Base-by-base conservation (phyloP, 2,888 invertebrate genomes). In the Caenorhabditis imperialis region DNA sequence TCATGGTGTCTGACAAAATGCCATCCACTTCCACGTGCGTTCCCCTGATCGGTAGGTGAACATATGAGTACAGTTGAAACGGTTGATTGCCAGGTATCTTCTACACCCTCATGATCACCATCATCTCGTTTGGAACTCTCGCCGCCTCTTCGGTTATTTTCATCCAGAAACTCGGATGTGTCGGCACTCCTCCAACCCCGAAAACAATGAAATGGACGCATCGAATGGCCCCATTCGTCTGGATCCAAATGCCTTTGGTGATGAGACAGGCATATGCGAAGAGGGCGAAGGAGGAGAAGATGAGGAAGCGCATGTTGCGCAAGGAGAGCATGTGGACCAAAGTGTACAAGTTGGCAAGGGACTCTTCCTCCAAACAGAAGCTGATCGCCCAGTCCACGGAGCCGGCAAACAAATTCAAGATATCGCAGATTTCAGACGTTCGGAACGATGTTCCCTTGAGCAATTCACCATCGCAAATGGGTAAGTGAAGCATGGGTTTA, bases 1-100 rank as follows among this genome's bases (percentile, higher is more conserved):
- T 89, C 57, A 86, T 89, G 57, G 88, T 89, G 5, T 89, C 89
- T 2, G 89, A 89, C 63, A 88, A 88, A 53, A 89, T 89, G 88
- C 89, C 89, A 2, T 88, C 88, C 4, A 89, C 89, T 0, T 76
- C 76, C 2, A 73, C 75, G 3, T 78, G 75, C 58, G 70, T 78
- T 12, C 78, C 78, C 4, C 47, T 78, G 20, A 78, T 78, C 12
- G 78, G 76, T 70, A 23, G 1, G 54, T 40, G 12, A 27, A 3
- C 12, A 35, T 18, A 8, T 14, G 10, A 20, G 5, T n/a, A 12
- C 12, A 16, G 27, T 1, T 1, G 48, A 8, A 40, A 14, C 38
- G 3, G 44, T 47, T 16, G 22, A 18, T 45, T 30, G 48, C 30
- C 35, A 72, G 76, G 69, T 8, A 70, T 75, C 22, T 78, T 78